Conservation (phyloP, 2,113 vertebrate species). For the Oxyruncus cristatus region DNA sequence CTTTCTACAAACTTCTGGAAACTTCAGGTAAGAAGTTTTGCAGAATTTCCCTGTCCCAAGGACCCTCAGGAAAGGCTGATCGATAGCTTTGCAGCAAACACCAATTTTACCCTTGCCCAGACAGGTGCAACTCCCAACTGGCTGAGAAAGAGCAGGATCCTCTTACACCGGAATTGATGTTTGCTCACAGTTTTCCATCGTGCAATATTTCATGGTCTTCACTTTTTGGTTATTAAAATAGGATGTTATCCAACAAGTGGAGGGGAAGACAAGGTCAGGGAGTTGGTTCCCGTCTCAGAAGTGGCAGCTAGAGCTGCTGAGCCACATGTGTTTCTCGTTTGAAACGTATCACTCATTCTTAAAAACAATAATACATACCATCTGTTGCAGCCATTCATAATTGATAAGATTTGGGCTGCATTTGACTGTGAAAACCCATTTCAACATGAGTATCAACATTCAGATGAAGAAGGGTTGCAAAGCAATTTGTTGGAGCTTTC, state of each 20-base stretch:
- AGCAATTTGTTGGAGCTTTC: neutral
- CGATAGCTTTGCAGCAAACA: neutral
- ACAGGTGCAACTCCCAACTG: conserved; percentile 10
- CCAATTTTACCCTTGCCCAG: neutral
- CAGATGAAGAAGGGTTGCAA: neutral
- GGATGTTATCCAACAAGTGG: conserved; percentile 30
- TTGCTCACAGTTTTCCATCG: neutral
- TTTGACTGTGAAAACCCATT: conserved; percentile 38
- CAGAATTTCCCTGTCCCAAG: neutral
- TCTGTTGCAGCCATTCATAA: conserved; percentile 50
- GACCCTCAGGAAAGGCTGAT: neutral
- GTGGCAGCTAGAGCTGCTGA: conserved; percentile 36
- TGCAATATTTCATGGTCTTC: neutral
- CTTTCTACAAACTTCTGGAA: neutral
- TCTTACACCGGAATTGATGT: neutral
- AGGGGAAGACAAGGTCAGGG: conserved; percentile 35
- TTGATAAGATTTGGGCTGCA: conserved; percentile 17
- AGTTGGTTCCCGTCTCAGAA: conserved; percentile 10
- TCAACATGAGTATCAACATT: neutral
- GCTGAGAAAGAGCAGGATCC: neutral
- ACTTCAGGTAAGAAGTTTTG: neutral
- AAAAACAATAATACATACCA: conserved; percentile 37
- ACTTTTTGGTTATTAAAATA: conserved; percentile 38
- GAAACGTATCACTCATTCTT: conserved; percentile 56
- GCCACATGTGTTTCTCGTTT: conserved; percentile 55